phyloP scores from a whole-genome alignment of 2,888 invertebrate genomes.

The Thera britannica region DNA sequence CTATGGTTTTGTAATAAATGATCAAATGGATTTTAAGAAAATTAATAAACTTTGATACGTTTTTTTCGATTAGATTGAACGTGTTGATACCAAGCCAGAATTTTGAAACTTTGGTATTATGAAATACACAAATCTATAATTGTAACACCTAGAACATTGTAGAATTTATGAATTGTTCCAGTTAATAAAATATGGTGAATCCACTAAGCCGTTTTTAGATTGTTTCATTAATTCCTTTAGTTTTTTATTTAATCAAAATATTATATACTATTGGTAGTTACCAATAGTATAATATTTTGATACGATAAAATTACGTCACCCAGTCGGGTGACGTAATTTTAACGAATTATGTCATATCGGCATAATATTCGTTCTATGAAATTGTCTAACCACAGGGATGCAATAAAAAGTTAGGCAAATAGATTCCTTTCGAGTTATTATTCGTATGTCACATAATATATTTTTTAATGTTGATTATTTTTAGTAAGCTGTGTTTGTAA shows the following conservation, averaged over 20 bases:
- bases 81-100: constrained; percentile 46
- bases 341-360: no score
- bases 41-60: constrained; percentile 37
- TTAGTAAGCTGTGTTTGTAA: no score
- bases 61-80: constrained; percentile 46
- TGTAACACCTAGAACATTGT: background rate
- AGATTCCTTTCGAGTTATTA: no score
- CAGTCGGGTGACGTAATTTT: no score
- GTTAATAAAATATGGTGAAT: background rate
- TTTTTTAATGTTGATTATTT: no score
- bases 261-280: no score
- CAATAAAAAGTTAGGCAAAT: no score
- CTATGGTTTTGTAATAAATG: constrained; percentile 27
- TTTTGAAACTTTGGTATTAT: constrained; percentile 14
- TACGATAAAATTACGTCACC: no score
- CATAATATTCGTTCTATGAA: no score
- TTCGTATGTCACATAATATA: no score
- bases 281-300: no score
- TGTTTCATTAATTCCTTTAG: background rate
- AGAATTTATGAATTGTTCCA: background rate
- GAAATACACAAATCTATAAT: background rate
- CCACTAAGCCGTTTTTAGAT: background rate
- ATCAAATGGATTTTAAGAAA: constrained; percentile 41
- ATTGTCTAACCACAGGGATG: no score
- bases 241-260: background rate